Percentiles rank a stretch among this genome's conserved stretches.
These are phyloP conservation scores for Chaunax sp. DNA, from an alignment of 2,797 vertebrate species.

Conservation along the genomic window DNA sequence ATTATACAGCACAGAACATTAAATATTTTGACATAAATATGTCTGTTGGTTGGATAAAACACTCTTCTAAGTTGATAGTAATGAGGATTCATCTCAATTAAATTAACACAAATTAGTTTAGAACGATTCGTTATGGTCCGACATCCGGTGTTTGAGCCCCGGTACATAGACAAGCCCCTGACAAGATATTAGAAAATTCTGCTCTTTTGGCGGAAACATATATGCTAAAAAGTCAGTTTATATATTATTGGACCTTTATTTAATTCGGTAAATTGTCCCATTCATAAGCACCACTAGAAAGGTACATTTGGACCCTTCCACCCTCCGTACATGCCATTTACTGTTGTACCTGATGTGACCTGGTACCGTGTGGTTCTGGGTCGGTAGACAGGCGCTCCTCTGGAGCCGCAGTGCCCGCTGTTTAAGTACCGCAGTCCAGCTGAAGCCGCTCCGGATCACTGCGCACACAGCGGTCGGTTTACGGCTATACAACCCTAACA, in stretches of 20 bases:
- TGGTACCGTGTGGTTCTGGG: not conserved
- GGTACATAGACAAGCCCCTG: too few relatives aligned
- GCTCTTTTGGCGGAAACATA: too few relatives aligned
- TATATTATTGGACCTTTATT: too few relatives aligned
- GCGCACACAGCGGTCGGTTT: not conserved
- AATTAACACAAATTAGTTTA: too few relatives aligned
- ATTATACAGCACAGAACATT: not conserved
- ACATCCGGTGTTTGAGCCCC: too few relatives aligned
- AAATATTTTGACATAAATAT: not conserved
- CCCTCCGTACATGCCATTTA: not conserved
- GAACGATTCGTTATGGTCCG: too few relatives aligned
- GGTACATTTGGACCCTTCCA: not conserved
- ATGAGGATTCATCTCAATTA: too few relatives aligned
- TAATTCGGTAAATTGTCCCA: not conserved
- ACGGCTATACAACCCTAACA: conserved; percentile 36
- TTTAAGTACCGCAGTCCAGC: conserved; percentile 60
- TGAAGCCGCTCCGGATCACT: conserved; percentile 26
- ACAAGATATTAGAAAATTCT: too few relatives aligned
- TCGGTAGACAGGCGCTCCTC: conserved; percentile 23
- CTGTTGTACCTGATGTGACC: conserved; percentile 45
- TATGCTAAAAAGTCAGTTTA: too few relatives aligned
- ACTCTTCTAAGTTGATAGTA: too few relatives aligned
- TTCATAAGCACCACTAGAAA: too few relatives aligned
- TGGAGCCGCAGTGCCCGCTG: conserved; percentile 54
- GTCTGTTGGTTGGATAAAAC: not conserved